Base-by-base conservation (phyloP, 2,888 invertebrate species). In the Zele albiditarsus region DNA sequence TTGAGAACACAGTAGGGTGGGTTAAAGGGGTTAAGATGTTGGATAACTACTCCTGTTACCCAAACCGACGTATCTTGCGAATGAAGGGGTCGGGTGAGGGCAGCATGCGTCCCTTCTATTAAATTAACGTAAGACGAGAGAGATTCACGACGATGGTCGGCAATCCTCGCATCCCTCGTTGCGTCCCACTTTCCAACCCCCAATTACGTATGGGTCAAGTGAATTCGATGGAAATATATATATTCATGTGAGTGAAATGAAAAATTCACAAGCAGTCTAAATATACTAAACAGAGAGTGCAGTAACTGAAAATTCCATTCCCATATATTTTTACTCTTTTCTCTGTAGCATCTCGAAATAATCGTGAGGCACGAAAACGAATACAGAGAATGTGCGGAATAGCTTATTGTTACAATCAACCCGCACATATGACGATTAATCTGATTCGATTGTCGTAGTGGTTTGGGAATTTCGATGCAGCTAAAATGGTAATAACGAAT, bases 31-130 rank as follows among this genome's bases (percentile, higher is more conserved):
- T 80, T 79, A 81, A 83, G 82, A 82, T 82, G 85, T 83, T 86
- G 84, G 88, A 87, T 87, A 87, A 85, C 84, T 83, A 82, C 82
- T 82, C 83, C 82, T 83, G 85, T 85, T 84, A 85, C 81, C 87
- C 84, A 83, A 81, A 76, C 73, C 28, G 46, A 76, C 84, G 86
- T 86, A 85, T 86, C 82, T 82, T 62, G 62, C 20, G 42, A 33
- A 80, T 77, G 80, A 79, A 80, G 49, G 81, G 49, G 80, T 80
- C 80, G 82, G 83, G 80, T 80, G 79, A 81, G 79, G 79, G 80
- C 79, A 83, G 82, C 82, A 82, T 82, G 85, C 85, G 85, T 86
- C 86, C 85, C 85, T 86, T 85, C 86, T 85, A 87, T 88, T 88
- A 87, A 88, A 88, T 87, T 86, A 88, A 86, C 84, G 84, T 82